Conservation (phyloP, 2,888 invertebrate genomes). For the Linyphia triangularis region DNA sequence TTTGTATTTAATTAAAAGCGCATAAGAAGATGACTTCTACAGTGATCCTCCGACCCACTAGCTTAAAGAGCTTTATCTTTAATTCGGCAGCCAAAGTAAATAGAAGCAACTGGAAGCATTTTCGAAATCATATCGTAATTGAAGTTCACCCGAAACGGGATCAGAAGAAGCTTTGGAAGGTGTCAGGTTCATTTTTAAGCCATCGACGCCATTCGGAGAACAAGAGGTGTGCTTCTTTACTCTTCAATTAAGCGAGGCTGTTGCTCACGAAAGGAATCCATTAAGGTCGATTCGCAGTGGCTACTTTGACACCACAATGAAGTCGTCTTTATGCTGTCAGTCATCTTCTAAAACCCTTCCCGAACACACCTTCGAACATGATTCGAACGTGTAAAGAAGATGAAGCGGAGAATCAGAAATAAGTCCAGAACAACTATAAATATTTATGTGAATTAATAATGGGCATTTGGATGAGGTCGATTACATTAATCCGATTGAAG, state of each 20-base stretch:
- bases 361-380: background rate
- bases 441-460: slow-evolving; percentile 8
- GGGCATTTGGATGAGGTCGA: background rate
- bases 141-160: no score
- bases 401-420: background rate
- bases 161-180: no score
- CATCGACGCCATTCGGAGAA: background rate
- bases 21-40: slow-evolving; percentile 4
- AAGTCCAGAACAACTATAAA: slow-evolving; percentile 6
- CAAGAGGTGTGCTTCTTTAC: background rate
- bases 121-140: no score
- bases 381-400: background rate
- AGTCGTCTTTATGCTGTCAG: slow-evolving; percentile 46
- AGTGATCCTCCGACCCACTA: slow-evolving; percentile 4
- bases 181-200: no score
- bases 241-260: background rate
- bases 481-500: background rate
- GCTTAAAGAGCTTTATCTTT: background rate
- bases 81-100: background rate
- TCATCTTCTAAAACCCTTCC: background rate
- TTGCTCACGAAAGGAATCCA: slow-evolving; percentile 24
- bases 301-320: slow-evolving; percentile 27
- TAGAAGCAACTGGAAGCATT: no score
- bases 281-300: slow-evolving; percentile 22
- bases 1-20: slow-evolving; percentile 34